A percentile compares a stretch with the other conserved stretches of the same genome.
Conservation (phyloP, 37 sponge, comb jelly and placozoan species). For the Axinella damicornis region DNA sequence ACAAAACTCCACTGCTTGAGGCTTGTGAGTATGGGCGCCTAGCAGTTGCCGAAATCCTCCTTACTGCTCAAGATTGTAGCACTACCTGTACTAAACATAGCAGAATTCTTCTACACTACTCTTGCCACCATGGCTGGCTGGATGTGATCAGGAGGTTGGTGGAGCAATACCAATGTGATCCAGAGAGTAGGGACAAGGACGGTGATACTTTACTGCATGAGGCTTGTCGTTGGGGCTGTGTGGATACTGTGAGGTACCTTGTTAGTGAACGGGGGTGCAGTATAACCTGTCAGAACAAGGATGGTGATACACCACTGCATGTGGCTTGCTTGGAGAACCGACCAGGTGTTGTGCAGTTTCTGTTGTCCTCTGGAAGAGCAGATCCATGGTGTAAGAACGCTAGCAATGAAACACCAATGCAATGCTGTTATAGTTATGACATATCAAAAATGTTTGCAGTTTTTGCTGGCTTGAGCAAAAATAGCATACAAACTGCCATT, state of each 20-base stretch:
- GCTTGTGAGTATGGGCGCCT: neutral
- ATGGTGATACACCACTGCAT: conserved; percentile 1
- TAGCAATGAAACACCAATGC: neutral
- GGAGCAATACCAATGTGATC: too few species aligned
- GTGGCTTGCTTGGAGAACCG: neutral
- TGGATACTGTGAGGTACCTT: too few species aligned
- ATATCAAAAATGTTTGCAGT: too few species aligned
- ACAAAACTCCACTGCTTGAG: neutral
- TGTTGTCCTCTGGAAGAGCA: neutral
- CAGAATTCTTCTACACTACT: too few species aligned
- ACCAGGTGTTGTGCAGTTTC: neutral
- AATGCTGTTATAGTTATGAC: neutral
- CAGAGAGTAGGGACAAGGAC: too few species aligned
- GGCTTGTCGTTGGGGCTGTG: too few species aligned
- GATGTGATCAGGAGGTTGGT: too few species aligned
- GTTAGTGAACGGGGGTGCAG: too few species aligned
- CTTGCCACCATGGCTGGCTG: too few species aligned
- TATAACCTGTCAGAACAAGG: too few species aligned
- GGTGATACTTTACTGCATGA: too few species aligned
- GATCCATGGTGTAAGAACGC: neutral
- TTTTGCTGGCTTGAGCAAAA: neutral
- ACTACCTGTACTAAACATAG: neutral
- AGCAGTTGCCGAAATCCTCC: neutral
- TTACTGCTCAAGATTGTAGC: neutral
- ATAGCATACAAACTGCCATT: neutral